A percentile compares a stretch with the other conserved stretches of the same genome.
Conservation (phyloP, 1,140 invertebrate genomes). For the Saccostrea echinata region DNA sequence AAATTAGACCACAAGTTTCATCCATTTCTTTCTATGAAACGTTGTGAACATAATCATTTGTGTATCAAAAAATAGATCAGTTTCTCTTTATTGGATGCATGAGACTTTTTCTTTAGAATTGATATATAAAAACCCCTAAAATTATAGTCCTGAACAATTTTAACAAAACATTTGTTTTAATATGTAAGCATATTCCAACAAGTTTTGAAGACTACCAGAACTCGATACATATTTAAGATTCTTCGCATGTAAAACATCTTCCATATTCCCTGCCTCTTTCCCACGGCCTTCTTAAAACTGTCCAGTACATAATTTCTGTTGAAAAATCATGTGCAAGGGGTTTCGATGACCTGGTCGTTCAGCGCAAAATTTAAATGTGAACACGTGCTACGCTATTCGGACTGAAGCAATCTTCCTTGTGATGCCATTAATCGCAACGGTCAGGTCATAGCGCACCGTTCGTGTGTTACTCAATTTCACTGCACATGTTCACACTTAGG, state of each 20-base stretch:
- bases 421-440: constrained; percentile 32
- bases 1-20: too few relatives aligned
- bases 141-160: too few relatives aligned
- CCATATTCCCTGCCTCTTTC: neutral
- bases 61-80: too few relatives aligned
- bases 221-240: neutral
- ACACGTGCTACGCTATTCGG: neutral
- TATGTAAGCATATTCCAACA: too few relatives aligned
- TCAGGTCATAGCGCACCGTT: constrained; percentile 13
- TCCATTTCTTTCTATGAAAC: too few relatives aligned
- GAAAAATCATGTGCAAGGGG: constrained; percentile 22
- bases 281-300: neutral
- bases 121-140: too few relatives aligned
- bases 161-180: too few relatives aligned
- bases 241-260: too few relatives aligned
- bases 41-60: too few relatives aligned
- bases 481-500: constrained; percentile 23
- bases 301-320: neutral
- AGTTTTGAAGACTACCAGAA: too few relatives aligned
- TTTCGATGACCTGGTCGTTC: constrained; percentile 1
- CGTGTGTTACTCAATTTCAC: constrained; percentile 17
- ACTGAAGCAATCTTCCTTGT: constrained; percentile 1
- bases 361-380: constrained; percentile 16
- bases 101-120: too few relatives aligned
- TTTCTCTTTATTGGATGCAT: too few relatives aligned